A percentile compares a stretch with the other conserved stretches of the same genome.
These are phyloP conservation scores for Drosophila mimica DNA, from an alignment of 2,888 invertebrate genomes.

Conservation along the genomic window DNA sequence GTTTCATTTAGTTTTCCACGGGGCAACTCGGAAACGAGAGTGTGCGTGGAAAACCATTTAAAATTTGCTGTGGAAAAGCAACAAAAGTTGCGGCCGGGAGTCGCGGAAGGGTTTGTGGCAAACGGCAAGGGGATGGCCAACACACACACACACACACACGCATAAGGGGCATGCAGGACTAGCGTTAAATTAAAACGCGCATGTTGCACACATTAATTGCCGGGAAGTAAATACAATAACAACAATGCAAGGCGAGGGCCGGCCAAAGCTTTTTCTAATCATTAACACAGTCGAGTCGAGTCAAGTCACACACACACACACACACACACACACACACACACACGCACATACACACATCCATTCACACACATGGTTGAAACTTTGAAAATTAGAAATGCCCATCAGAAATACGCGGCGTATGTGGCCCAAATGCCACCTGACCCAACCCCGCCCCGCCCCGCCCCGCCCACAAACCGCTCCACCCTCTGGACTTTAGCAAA, in stretches of 20 bases:
- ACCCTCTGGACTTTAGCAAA: constrained; percentile 22
- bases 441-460: constrained; percentile 12
- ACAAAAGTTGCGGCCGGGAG: constrained; percentile 58
- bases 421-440: constrained; percentile 27
- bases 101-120: constrained; percentile 24
- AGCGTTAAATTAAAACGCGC: constrained; percentile 73
- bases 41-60: constrained; percentile 66
- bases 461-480: constrained; percentile 16
- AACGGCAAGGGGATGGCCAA: constrained; percentile 26
- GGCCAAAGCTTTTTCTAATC: constrained; percentile 80
- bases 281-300: constrained; percentile 79
- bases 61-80: constrained; percentile 72
- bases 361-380: constrained; percentile 63
- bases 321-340: constrained; percentile 13
- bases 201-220: constrained; percentile 82
- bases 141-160: not conserved
- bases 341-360: constrained; percentile 1
- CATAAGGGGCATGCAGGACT: constrained; percentile 19
- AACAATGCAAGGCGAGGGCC: constrained; percentile 38
- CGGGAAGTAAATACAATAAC: constrained; percentile 66
- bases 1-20: constrained; percentile 56
- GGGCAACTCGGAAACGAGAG: not conserved
- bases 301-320: constrained; percentile 38
- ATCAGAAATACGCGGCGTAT: constrained; percentile 74
- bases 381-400: constrained; percentile 83